These are phyloP conservation scores for Scaptodrosophila lebanonensis DNA, from an alignment of 1,140 invertebrate species.

Conservation along the genomic window DNA sequence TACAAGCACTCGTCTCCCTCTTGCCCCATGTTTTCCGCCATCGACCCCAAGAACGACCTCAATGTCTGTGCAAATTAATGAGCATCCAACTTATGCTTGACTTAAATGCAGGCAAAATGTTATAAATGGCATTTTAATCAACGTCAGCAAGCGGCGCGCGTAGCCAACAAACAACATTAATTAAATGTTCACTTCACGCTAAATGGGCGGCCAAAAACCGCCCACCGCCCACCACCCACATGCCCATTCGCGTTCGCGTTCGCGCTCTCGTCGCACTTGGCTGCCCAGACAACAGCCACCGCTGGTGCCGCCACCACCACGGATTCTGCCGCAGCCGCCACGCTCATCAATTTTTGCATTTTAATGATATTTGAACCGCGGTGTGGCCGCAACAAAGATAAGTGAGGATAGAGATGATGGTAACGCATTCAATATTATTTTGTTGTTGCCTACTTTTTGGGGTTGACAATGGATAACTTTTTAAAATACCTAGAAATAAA, in stretches of 20 bases:
- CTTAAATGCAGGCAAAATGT: slow-evolving; percentile 51
- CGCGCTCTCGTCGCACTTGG: no score
- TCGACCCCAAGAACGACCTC: no score
- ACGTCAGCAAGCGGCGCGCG: slow-evolving; percentile 9
- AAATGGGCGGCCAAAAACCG: background rate
- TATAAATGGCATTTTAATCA: slow-evolving; percentile 70
- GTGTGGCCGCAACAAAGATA: slow-evolving; percentile 26
- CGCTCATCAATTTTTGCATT: slow-evolving; percentile 68
- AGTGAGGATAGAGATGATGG: slow-evolving; percentile 1
- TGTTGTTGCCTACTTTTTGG: no score
- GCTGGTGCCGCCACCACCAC: no score
- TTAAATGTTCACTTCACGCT: slow-evolving; percentile 60
- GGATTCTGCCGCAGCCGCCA: slow-evolving; percentile 10
- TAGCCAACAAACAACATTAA: slow-evolving; percentile 61
- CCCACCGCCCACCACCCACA: slow-evolving; percentile 2
- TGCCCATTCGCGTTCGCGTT: background rate
- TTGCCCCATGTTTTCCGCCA: no score
- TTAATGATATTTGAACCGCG: slow-evolving; percentile 68
- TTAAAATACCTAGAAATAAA: no score
- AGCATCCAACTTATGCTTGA: slow-evolving; percentile 45
- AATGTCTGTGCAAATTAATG: slow-evolving; percentile 55
- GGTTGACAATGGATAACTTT: no score
- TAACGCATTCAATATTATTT: slow-evolving; percentile 16
- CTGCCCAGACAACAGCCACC: no score
- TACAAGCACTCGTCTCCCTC: no score